These are phyloP conservation scores for Hypsibius dujardini DNA, from an alignment of 1,140 invertebrate genomes.

Conservation along the genomic window DNA sequence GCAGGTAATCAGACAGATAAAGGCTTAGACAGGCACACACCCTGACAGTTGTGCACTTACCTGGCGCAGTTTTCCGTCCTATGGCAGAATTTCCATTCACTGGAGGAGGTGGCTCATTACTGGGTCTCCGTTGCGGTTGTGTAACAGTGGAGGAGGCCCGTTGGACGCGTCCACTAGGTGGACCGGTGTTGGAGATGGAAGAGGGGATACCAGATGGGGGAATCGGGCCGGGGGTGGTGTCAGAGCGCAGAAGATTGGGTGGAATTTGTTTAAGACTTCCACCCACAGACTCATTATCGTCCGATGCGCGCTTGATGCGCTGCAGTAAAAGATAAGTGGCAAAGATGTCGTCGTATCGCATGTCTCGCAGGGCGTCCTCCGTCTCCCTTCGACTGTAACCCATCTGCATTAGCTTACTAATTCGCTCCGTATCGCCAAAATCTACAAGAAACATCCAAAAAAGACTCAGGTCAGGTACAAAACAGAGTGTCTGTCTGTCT, in stretches of 20 bases:
- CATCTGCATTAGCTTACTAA: conserved; percentile 70
- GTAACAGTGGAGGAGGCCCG: conserved; percentile 15
- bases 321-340: conserved; percentile 88
- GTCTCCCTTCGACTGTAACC: conserved; percentile 86
- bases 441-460: no score
- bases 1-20: no score
- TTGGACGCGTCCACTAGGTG: neutral
- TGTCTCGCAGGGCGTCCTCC: conserved; percentile 80
- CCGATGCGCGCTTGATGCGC: conserved; percentile 38
- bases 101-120: neutral
- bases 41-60: no score
- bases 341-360: conserved; percentile 97
- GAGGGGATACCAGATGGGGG: conserved; percentile 19
- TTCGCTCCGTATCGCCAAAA: conserved; percentile 87
- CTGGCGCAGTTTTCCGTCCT: neutral
- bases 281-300: conserved; percentile 26
- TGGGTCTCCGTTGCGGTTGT: conserved; percentile 19
- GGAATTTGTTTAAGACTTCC: conserved; percentile 46
- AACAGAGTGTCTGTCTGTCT: no score
- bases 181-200: neutral
- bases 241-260: conserved; percentile 9
- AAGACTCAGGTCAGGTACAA: no score
- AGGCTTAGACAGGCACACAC: no score
- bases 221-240: conserved; percentile 21
- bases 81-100: neutral